These are phyloP conservation scores for Pantelozetes paolii DNA, from an alignment of 2,888 invertebrate species.

Conservation along the genomic window DNA sequence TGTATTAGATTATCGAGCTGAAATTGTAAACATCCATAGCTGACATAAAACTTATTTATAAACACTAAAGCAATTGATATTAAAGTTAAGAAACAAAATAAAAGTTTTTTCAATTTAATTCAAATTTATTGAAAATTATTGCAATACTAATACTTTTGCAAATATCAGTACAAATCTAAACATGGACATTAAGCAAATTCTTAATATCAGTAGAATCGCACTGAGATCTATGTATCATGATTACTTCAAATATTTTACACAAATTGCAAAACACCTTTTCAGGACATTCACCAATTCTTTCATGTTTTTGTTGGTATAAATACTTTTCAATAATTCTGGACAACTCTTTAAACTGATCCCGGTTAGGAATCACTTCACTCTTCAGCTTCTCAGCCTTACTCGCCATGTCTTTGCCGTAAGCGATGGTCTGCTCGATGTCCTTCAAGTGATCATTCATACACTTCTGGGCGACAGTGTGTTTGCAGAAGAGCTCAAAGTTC, in stretches of 20 bases:
- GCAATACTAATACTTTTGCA: too few relatives aligned
- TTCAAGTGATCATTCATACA: constrained; percentile 25
- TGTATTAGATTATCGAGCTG: too few relatives aligned
- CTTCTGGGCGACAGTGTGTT: constrained; percentile 3
- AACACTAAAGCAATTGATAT: too few relatives aligned
- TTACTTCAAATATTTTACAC: constrained; percentile 1
- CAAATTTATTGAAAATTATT: too few relatives aligned
- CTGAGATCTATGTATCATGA: background rate
- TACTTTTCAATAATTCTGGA: background rate
- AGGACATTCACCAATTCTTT: constrained; percentile 8
- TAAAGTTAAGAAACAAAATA: too few relatives aligned
- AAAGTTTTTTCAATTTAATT: too few relatives aligned
- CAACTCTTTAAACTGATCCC: constrained; percentile 5
- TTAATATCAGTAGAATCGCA: constrained; percentile 15
- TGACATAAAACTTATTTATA: too few relatives aligned
- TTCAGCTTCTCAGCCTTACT: constrained; percentile 3
- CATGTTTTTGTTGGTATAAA: background rate
- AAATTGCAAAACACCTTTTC: constrained; percentile 38
- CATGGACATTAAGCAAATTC: background rate
- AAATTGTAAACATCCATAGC: too few relatives aligned
- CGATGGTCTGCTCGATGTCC: constrained; percentile 15
- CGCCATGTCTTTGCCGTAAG: background rate
- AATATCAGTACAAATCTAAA: too few relatives aligned
- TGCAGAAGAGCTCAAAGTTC: constrained; percentile 34
- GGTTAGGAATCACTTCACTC: background rate